Evolutionary conservation across 2,113 vertebrate species (phyloP), one percentile per base, ranked within the genome.

Genomic region (Salvator merianae): DNA sequence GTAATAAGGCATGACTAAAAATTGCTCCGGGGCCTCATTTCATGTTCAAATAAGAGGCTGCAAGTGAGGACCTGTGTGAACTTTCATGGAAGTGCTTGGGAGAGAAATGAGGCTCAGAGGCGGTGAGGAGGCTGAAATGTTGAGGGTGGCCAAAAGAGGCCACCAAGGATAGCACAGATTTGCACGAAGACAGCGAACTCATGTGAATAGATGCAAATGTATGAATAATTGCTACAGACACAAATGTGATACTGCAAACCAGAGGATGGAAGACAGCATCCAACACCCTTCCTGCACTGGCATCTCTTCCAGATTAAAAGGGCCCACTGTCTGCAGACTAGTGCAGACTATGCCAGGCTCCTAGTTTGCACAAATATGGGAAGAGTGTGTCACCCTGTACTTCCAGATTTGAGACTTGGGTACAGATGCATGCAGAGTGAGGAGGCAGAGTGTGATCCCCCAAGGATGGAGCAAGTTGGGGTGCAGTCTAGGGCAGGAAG

Each of bases 1-100:
- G 87, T 87, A 78, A 83, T 50, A 43, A 83, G 82, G 86, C 90
- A 89, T 92, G 87, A 90, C 86, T 92, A 83, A 86, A 71, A 82
- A 34, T 79, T 72, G 53, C 36, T 62, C 50, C 22, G 38, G 20
- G 76, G 68, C 53, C 36, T 78, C 53, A 47, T 88, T 91, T 88
- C 0, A 73, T 89, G 70, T 93, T 43, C 87, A 90, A 90, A 70
- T n/a, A 53, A 82, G 76, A 71, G 77, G 20, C 79, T 90, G 62
- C 89, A 86, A 92, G 68, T 62, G 13, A 69, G 53, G 34, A 53
- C 47, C 1, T 70, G 32, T n/a, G n/a, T 59, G 38, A 59, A 78
- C 59, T 40, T 71, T 63, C n/a, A 32, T 63, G 30, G 53, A 34
- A 79, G 30, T 63, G 9, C 32, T n/a, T 40, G 20, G 9, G 13